Base-by-base conservation (phyloP, 2,888 invertebrate genomes). In the Melangyna quadrimaculata region DNA sequence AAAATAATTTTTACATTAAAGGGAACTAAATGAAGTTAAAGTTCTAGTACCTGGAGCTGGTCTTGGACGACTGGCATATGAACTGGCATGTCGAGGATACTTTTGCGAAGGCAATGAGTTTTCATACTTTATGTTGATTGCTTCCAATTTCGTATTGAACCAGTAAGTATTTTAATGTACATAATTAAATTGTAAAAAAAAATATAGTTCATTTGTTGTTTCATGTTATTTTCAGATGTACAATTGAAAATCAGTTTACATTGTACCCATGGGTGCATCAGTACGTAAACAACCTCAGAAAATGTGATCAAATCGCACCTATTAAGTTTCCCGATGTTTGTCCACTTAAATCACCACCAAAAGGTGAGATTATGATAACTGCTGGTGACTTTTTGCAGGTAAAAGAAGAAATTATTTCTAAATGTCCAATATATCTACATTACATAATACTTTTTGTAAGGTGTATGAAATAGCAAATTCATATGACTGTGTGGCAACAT, bases 51-150 rank as follows among this genome's bases (percentile, higher is more conserved):
- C 99, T 9, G 99, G 99, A 2, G 98, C 98, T n/a, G 99, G 99
- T 0, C 93, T 99, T 6, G 99, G 98, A 0, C 93, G 99, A 78
- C 93, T 99, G 1, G 97, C 98, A 0, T 98, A 96, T 93, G 99
- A 99, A 93, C 94, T 99, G 35, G 98, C 99, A 0, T 94, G 94
- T 75, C 94, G 95, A 19, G 99, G 99, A 1, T 99, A 96, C 93
- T 94, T 94, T 10, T 99, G 98, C 89, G 98, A 99, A 92, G 99
- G 99, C 87, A 99, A 99, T 91, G 99, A 99, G 93, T 99, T 98
- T 93, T 98, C 98, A 32, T 94, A 99, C 45, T 99, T 98, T 92
- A 99, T 99, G 99, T 93, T 99, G 63, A 97, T 99, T 88, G 97
- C 98, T 0, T 98, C 99, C 55, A 97, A 98, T 93, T 99, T 98